Percentiles rank a stretch among this genome's conserved stretches.
These are phyloP conservation scores for Dallia pectoralis DNA, from an alignment of 2,797 vertebrate species.

Conservation along the genomic window DNA sequence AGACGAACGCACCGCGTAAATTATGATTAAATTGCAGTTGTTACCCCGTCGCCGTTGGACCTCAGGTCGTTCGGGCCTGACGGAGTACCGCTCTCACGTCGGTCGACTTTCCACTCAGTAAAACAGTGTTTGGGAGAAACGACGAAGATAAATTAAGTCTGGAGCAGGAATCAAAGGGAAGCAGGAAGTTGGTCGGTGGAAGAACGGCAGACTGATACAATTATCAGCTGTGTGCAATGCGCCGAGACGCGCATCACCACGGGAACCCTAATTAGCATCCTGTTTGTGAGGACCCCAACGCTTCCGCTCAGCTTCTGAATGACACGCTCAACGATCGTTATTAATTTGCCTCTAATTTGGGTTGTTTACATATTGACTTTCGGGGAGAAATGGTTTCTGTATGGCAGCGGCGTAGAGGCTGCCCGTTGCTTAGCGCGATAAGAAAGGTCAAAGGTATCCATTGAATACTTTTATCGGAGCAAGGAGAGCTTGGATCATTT, in stretches of 20 bases:
- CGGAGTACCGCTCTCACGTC: neutral
- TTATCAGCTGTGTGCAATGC: conserved; percentile 36
- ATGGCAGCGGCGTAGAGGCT: conserved; percentile 30
- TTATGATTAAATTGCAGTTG: conserved; percentile 21
- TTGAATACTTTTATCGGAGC: conserved; percentile 11
- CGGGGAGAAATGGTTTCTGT: conserved; percentile 29
- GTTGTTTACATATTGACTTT: conserved; percentile 48
- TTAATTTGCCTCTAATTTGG: conserved; percentile 51
- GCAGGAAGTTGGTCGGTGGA: conserved; percentile 21
- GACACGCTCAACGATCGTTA: conserved; percentile 50
- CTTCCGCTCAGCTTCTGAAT: conserved; percentile 44
- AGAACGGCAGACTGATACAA: conserved; percentile 25
- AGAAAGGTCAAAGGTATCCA: conserved; percentile 17
- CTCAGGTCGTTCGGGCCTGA: neutral
- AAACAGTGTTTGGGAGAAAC: neutral
- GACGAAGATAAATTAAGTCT: neutral
- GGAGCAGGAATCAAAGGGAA: conserved; percentile 13
- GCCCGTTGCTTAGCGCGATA: conserved; percentile 17
- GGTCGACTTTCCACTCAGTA: conserved; percentile 13
- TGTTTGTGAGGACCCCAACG: conserved; percentile 36
- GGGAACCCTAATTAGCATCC: conserved; percentile 45
- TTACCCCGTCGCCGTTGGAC: neutral
- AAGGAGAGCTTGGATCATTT: conserved; percentile 10
- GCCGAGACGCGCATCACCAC: conserved; percentile 31
- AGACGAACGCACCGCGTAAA: conserved; percentile 15